Conservation (phyloP, 1,140 invertebrate genomes). For the Homalodisca vitripennis region DNA sequence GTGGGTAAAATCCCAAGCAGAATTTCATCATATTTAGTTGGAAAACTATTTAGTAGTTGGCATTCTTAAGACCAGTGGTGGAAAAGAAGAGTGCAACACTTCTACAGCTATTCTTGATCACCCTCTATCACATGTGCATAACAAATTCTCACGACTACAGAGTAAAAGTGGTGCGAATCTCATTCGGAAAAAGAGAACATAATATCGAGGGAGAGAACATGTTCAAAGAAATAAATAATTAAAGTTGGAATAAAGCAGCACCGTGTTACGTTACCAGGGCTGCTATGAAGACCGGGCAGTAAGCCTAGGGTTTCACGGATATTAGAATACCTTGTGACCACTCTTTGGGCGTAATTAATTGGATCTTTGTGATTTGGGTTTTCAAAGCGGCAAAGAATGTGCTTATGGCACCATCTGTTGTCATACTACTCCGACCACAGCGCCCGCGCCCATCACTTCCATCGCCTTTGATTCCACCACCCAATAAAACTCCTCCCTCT, state of each 20-base stretch:
- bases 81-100: too few relatives aligned
- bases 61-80: too few relatives aligned
- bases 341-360: slow-evolving; percentile 4
- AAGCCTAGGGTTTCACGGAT: slow-evolving; percentile 22
- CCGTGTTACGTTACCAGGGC: too few relatives aligned
- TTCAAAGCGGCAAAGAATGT: slow-evolving; percentile 20
- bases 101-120: too few relatives aligned
- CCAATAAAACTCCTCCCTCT: background rate
- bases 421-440: background rate
- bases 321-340: slow-evolving; percentile 20
- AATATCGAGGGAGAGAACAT: background rate
- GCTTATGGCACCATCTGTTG: slow-evolving; percentile 10
- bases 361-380: slow-evolving; percentile 24
- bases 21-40: too few relatives aligned
- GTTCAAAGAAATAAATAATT: slow-evolving; percentile 17
- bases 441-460: background rate
- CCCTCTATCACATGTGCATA: too few relatives aligned
- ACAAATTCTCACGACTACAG: too few relatives aligned
- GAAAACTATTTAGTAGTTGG: too few relatives aligned
- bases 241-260: background rate
- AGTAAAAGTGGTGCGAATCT: too few relatives aligned
- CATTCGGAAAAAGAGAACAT: too few relatives aligned
- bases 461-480: background rate
- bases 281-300: slow-evolving; percentile 11
- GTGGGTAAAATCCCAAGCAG: too few relatives aligned